phyloP scores from a whole-genome alignment of 2,888 invertebrate genomes.

The Cremastobaeus sp. region DNA sequence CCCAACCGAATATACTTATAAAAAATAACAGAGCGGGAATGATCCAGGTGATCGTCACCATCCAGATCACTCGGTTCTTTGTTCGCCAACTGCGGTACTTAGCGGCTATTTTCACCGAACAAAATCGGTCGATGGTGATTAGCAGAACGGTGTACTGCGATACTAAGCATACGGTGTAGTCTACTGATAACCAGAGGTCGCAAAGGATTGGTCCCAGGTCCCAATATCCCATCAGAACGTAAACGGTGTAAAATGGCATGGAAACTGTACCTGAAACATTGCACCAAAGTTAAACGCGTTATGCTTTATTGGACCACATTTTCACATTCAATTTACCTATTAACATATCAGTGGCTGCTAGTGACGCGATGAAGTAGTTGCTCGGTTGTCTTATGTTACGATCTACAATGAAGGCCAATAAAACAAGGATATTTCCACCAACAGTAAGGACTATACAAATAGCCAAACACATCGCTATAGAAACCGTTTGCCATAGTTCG shows the following conservation, averaged over 20 bases:
- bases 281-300: too few species aligned
- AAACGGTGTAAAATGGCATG: constrained; percentile 99
- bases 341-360: constrained; percentile 97
- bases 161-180: constrained; percentile 99
- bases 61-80: constrained; percentile 93
- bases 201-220: constrained; percentile 96
- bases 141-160: constrained; percentile 99
- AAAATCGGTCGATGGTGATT: constrained; percentile 98
- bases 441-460: constrained; percentile 95
- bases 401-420: constrained; percentile 96
- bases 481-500: constrained; percentile 91
- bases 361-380: constrained; percentile 99
- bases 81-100: constrained; percentile 98
- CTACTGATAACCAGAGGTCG: constrained; percentile 98
- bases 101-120: constrained; percentile 98
- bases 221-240: constrained; percentile 98
- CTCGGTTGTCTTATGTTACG: constrained; percentile 96
- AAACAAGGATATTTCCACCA: constrained; percentile 96
- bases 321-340: constrained; percentile 87
- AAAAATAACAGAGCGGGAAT: constrained; percentile 97
- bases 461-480: constrained; percentile 91
- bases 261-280: constrained; percentile 91
- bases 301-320: too few species aligned
- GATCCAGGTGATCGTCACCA: constrained; percentile 98
- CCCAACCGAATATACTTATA: constrained; percentile 99